Conservation (phyloP, 2,113 vertebrate genomes). For the Archocentrus centrarchus region DNA sequence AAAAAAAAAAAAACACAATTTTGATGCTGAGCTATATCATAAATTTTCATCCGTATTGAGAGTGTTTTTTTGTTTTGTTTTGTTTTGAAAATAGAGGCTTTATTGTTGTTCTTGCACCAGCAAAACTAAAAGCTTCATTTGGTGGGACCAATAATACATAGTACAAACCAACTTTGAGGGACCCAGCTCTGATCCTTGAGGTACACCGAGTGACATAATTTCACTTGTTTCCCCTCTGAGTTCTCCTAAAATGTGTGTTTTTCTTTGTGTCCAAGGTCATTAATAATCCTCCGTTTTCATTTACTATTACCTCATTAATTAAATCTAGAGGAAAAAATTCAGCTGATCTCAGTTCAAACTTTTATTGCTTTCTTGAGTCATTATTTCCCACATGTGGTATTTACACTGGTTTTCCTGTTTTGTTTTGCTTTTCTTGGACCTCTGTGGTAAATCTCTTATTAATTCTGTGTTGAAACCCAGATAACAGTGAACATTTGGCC, state of each 20-base stretch:
- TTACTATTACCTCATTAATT: not conserved
- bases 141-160: not conserved
- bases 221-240: not conserved
- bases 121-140: not conserved
- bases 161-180: not conserved
- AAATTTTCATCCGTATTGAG: fast-evolving
- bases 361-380: conserved; percentile 10
- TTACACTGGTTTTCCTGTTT: not conserved
- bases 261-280: not conserved
- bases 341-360: not conserved
- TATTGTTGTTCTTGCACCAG: not conserved
- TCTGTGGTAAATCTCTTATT: not conserved
- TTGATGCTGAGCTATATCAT: not conserved
- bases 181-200: not conserved
- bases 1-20: not conserved
- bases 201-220: not conserved
- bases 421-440: not conserved
- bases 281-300: not conserved
- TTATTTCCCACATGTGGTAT: conserved; percentile 13
- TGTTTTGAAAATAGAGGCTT: not conserved
- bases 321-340: not conserved
- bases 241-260: not conserved
- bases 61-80: not conserved
- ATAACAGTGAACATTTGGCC: not conserved
- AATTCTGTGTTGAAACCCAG: conserved; percentile 12